These are phyloP conservation scores for Hepsetus odoe DNA, from an alignment of 2,113 vertebrate species.

Conservation along the genomic window DNA sequence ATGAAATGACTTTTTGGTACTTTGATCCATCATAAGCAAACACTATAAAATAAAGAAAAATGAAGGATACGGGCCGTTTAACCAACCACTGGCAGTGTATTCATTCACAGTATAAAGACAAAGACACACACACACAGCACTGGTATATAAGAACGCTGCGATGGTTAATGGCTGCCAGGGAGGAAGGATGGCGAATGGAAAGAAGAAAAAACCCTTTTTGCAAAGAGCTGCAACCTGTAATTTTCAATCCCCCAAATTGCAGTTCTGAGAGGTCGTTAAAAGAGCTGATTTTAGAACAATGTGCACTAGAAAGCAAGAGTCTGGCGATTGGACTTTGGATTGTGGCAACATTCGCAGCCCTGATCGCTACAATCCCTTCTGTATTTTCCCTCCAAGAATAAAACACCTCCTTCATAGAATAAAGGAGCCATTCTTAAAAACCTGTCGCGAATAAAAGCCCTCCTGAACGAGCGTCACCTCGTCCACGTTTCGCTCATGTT, in stretches of 20 bases:
- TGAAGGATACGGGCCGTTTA: too few species aligned
- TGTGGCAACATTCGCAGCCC: not conserved
- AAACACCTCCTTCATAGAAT: not conserved
- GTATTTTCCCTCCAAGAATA: not conserved
- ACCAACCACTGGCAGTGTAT: not conserved
- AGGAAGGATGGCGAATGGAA: not conserved
- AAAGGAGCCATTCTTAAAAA: not conserved
- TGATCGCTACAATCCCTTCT: not conserved
- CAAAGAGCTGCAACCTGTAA: constrained; percentile 40
- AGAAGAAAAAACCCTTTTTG: not conserved
- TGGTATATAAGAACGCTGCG: not conserved
- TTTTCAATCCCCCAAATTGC: constrained; percentile 52
- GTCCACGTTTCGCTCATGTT: not conserved
- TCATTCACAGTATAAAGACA: not conserved
- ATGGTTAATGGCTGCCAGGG: constrained; percentile 30
- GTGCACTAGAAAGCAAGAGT: constrained; percentile 44
- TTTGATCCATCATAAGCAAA: too few species aligned
- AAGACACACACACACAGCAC: constrained; percentile 8
- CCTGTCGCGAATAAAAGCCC: constrained; percentile 68
- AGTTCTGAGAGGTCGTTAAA: constrained; percentile 31
- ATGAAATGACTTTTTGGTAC: too few species aligned
- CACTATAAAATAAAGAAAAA: too few species aligned
- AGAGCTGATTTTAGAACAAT: constrained; percentile 48
- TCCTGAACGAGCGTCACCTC: too few species aligned
- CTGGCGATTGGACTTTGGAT: constrained; percentile 6